Conservation (phyloP, 2,888 invertebrate species). For the Catocala nupta region DNA sequence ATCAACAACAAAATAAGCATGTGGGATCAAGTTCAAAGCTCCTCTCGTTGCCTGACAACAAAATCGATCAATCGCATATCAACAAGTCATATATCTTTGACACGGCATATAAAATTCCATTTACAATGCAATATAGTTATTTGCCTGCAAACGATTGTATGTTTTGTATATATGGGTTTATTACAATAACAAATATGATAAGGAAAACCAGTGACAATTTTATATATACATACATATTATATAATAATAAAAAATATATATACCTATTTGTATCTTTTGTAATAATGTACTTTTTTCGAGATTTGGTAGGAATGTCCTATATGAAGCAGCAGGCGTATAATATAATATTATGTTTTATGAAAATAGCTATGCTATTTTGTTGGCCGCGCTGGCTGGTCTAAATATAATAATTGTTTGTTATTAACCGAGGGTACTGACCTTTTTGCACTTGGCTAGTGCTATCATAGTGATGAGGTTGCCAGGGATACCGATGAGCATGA, state of each 20-base stretch:
- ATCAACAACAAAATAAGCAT: too few relatives aligned
- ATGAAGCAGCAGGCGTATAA: too few relatives aligned
- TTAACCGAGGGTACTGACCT: conserved; percentile 82
- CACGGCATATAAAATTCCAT: not conserved
- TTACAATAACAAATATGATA: not conserved
- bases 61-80: conserved; percentile 8
- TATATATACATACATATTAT: too few relatives aligned
- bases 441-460: conserved; percentile 91
- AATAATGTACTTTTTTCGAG: too few relatives aligned
- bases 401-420: not conserved
- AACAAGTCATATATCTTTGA: not conserved
- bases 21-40: not conserved
- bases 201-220: not conserved
- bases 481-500: conserved; percentile 92
- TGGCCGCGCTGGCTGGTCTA: not conserved
- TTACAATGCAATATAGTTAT: not conserved
- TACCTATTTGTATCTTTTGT: too few relatives aligned
- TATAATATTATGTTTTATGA: too few relatives aligned
- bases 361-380: not conserved
- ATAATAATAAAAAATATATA: too few relatives aligned
- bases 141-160: not conserved
- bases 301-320: too few relatives aligned
- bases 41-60: conserved; percentile 5
- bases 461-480: conserved; percentile 93
- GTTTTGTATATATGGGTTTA: not conserved